Conservation (phyloP, 2,888 invertebrate species). For the Antheraea yamamai region DNA sequence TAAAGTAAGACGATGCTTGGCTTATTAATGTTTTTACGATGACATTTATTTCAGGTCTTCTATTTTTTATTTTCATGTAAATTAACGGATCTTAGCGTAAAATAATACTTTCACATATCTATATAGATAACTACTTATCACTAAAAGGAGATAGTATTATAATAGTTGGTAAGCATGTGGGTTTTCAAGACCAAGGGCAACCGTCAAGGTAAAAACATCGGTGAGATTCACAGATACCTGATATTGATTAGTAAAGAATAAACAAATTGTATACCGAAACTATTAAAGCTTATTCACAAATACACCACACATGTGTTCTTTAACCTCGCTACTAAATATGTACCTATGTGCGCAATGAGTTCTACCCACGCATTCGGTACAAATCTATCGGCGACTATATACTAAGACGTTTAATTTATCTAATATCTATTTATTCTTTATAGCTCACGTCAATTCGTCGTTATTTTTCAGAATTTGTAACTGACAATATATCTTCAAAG, state of each 20-base stretch:
- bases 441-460: neutral
- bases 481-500: neutral
- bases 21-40: conserved; percentile 33
- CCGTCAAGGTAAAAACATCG: conserved; percentile 41
- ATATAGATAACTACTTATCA: neutral
- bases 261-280: conserved; percentile 28
- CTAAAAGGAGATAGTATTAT: neutral
- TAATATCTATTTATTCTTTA: neutral
- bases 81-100: neutral
- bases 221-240: conserved; percentile 53
- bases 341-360: conserved; percentile 21
- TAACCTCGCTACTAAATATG: conserved; percentile 30
- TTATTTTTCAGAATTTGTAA: neutral
- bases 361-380: conserved; percentile 18
- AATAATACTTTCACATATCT: neutral
- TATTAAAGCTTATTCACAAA: conserved; percentile 33
- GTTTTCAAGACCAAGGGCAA: conserved; percentile 55
- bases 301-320: conserved; percentile 17
- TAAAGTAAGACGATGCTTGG: conserved; percentile 31
- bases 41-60: conserved; percentile 28
- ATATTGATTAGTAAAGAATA: conserved; percentile 34
- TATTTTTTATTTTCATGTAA: neutral
- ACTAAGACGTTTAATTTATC: conserved; percentile 3
- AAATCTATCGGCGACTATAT: conserved; percentile 25
- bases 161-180: conserved; percentile 51